Conservation (phyloP, 2,888 invertebrate species). For the Sericinus montela region DNA sequence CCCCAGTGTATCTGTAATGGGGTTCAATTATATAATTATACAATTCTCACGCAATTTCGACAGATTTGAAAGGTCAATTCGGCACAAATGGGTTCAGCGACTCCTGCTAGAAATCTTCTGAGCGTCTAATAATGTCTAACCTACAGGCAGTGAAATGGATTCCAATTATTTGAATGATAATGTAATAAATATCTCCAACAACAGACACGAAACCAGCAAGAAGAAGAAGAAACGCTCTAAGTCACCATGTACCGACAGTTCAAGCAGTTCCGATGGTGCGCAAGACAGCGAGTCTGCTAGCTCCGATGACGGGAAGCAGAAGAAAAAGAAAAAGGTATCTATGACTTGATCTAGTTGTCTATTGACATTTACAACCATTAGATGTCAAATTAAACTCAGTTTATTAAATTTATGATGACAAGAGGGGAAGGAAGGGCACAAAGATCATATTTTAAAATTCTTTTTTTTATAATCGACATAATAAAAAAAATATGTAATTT, state of each 20-base stretch:
- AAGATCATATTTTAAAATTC: slow-evolving; percentile 12
- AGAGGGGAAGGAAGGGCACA: background rate
- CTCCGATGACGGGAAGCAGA: slow-evolving; percentile 57
- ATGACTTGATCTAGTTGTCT: slow-evolving; percentile 13
- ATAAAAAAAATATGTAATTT: too few relatives aligned
- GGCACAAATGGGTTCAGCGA: too few relatives aligned
- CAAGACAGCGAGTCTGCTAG: slow-evolving; percentile 54
- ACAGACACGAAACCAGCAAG: slow-evolving; percentile 66
- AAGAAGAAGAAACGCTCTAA: slow-evolving; percentile 80
- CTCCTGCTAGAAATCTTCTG: too few relatives aligned
- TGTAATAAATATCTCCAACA: slow-evolving; percentile 16
- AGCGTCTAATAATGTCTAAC: too few relatives aligned
- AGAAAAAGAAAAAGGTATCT: slow-evolving; percentile 71
- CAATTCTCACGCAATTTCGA: too few relatives aligned
- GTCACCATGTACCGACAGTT: slow-evolving; percentile 72
- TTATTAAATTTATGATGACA: background rate
- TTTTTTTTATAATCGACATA: too few relatives aligned
- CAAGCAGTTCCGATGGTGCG: slow-evolving; percentile 62
- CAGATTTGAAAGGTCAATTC: too few relatives aligned
- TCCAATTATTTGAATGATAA: too few relatives aligned
- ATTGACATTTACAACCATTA: slow-evolving; percentile 4
- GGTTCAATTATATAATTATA: too few relatives aligned
- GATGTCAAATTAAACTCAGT: background rate
- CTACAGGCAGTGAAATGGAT: too few relatives aligned
- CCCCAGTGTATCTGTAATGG: too few relatives aligned